A percentile compares a stretch with the other conserved stretches of the same genome.
phyloP scores from a whole-genome alignment of 53 echinoderm and acorn worm species.

The Luidia sarsii region DNA sequence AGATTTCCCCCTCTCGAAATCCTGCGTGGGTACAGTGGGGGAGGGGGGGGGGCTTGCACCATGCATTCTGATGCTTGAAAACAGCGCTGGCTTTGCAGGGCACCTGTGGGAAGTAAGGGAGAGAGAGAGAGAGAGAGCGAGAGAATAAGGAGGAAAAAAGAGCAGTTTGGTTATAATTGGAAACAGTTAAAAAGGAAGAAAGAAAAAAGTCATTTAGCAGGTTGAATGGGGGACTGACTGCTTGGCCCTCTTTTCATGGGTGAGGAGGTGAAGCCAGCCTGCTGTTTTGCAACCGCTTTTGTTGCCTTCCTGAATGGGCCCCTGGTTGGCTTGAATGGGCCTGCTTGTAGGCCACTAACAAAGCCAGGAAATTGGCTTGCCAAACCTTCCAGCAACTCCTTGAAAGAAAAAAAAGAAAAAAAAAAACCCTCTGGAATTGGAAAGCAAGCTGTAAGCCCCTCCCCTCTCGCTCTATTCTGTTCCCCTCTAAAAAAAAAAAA shows the following conservation, averaged over 20 bases:
- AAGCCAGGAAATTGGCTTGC: slow-evolving; percentile 51
- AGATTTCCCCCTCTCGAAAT: too few species aligned
- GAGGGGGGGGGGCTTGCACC: too few species aligned
- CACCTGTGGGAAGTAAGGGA: slow-evolving; percentile 29
- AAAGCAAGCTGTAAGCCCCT: too few species aligned
- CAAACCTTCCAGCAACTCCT: too few species aligned
- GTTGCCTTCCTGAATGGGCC: slow-evolving; percentile 3
- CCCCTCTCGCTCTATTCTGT: too few species aligned
- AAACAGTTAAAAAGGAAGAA: slow-evolving; percentile 18
- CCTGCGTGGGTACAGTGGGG: too few species aligned
- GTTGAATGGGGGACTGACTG: slow-evolving; percentile 31
- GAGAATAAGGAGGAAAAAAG: too few species aligned
- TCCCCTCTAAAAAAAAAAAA: too few species aligned
- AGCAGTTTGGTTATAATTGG: slow-evolving; percentile 40
- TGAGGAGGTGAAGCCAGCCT: not conserved
- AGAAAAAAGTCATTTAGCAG: slow-evolving; percentile 27
- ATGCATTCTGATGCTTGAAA: too few species aligned
- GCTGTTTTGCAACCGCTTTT: not conserved
- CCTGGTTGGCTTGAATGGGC: not conserved
- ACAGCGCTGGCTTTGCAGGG: too few species aligned
- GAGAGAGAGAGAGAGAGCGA: not conserved
- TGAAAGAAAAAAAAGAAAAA: not conserved
- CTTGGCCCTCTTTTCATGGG: slow-evolving; percentile 7
- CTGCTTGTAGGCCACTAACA: slow-evolving; percentile 8
- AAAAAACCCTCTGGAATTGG: too few species aligned